Evolutionary conservation across 1,140 invertebrate genomes (phyloP).

Genomic region (Brachionus sp.): DNA sequence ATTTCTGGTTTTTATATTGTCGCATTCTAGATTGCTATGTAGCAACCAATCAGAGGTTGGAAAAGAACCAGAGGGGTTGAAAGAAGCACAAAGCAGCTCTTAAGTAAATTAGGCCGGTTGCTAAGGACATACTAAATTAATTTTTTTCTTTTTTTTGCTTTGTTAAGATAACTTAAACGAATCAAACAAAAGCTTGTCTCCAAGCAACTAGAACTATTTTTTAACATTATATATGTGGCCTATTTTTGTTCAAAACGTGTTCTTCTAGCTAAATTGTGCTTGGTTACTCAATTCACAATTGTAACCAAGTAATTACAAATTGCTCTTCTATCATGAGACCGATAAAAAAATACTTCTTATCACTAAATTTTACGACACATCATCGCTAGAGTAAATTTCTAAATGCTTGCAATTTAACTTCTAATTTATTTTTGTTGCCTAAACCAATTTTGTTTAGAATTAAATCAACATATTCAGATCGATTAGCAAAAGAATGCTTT

Average conservation of each 20-base stretch:
- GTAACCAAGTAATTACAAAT: background rate
- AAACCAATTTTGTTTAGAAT: background rate
- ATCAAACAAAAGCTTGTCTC: background rate
- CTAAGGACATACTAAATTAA: background rate
- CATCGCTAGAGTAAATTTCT: background rate
- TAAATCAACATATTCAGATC: background rate
- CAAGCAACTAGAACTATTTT: background rate
- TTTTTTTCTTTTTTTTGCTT: background rate
- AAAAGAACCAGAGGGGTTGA: background rate
- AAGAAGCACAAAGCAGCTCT: background rate
- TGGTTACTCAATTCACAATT: background rate
- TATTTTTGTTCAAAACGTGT: background rate
- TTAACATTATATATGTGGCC: background rate
- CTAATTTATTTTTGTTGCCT: background rate
- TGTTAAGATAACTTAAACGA: background rate
- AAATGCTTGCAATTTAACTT: background rate
- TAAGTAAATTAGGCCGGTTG: background rate
- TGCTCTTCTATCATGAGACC: background rate
- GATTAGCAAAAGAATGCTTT: background rate
- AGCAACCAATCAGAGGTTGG: background rate
- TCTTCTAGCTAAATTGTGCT: background rate
- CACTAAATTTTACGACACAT: background rate
- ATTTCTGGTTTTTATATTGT: conserved; percentile 24
- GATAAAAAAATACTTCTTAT: background rate
- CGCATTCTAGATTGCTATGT: background rate